Evolutionary conservation across 2,888 invertebrate genomes (phyloP), one percentile per base, ranked within the genome.

Genomic region (Melangyna quadrimaculata): DNA sequence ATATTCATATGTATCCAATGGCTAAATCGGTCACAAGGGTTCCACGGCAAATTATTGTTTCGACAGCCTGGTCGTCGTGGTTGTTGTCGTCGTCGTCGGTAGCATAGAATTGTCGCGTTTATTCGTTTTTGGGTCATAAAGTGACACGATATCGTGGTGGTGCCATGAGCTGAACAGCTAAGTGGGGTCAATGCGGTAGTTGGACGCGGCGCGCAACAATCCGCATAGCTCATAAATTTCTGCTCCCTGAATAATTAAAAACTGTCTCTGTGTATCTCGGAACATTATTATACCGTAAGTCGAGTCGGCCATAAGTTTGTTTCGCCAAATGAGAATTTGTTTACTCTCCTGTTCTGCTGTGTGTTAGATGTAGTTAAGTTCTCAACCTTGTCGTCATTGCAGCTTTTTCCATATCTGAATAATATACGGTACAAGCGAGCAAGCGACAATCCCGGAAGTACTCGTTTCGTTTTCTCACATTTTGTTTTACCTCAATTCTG

Each of bases 1-100:
- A 75, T 84, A 77, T 81, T 81, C 72, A 86, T 86, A 81, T 86
- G 81, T 86, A 86, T 86, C 86, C 73, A 72, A 78, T 86, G 78
- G 81, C 69, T 81, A 81, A 81, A 77, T 86, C 81, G 86, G 72
- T 81, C 73, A 86, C 72, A 81, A 63, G 48, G 71, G 59, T 75
- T 74, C 78, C 65, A 74, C 69, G 71, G 71, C 70, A 79, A 75
- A 72, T 84, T 32, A 71, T 84, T 35, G 73, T 70, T 86, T 81
- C 65, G 80, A 65, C 65, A 65, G 45, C 45, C 19, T 67, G 14
- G 48, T 48, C 9, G 19, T 29, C 45, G 45, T 17, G 3, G 29
- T 12, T 1, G 45, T 43, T 10, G 45, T 14, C 8, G 65, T 35
- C 10, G 67, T 35, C 29, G 48, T 48, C n/a, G 65, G 37, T 40